These are phyloP conservation scores for Digitonthophagus gazella DNA, from an alignment of 2,888 invertebrate genomes.

Conservation along the genomic window DNA sequence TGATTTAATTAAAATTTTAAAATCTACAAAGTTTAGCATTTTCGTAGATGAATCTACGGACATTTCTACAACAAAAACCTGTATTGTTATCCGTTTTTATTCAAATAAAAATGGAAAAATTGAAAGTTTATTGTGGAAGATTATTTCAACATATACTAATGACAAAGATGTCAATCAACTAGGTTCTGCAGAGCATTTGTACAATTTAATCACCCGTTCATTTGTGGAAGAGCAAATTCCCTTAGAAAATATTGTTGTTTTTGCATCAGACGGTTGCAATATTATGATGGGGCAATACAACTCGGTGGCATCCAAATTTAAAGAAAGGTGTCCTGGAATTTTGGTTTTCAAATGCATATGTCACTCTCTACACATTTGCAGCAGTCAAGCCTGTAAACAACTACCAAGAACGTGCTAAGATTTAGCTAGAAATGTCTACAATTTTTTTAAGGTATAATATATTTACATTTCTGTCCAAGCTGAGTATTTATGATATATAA, in stretches of 20 bases:
- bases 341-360: constrained; percentile 41
- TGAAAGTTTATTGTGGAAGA: neutral
- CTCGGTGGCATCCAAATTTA: constrained; percentile 39
- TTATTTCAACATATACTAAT: neutral
- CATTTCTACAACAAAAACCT: constrained; percentile 36
- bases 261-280: constrained; percentile 43
- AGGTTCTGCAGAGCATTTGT: constrained; percentile 4
- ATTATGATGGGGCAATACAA: constrained; percentile 41
- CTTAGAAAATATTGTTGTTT: constrained; percentile 41
- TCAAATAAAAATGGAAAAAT: neutral
- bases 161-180: neutral
- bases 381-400: constrained; percentile 40
- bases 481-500: constrained; percentile 2
- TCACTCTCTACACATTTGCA: constrained; percentile 41
- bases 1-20: constrained; percentile 31
- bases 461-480: too few species aligned
- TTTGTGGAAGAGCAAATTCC: constrained; percentile 31
- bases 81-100: constrained; percentile 16
- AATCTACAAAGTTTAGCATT: constrained; percentile 33
- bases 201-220: constrained; percentile 22
- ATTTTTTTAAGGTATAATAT: constrained; percentile 1
- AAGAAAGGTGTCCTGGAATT: constrained; percentile 37
- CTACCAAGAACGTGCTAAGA: constrained; percentile 41
- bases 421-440: constrained; percentile 30
- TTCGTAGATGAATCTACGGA: constrained; percentile 40